A percentile compares a stretch with the other conserved stretches of the same genome.
phyloP scores from a whole-genome alignment of 2,113 vertebrate species.

The Oreochromis aureus region DNA sequence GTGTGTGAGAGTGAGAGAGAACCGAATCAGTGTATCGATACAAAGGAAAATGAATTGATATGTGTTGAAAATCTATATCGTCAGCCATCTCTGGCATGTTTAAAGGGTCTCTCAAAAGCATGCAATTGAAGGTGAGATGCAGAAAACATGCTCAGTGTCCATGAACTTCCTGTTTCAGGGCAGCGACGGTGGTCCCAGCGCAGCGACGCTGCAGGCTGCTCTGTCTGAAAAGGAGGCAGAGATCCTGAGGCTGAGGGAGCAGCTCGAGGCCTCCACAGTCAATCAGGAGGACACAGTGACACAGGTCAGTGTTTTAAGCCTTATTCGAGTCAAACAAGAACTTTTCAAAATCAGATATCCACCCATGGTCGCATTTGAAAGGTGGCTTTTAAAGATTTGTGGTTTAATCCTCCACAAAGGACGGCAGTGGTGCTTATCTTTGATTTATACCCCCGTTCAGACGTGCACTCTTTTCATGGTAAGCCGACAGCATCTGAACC shows the following conservation, averaged over 20 bases:
- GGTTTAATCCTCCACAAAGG: neutral
- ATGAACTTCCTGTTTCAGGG: constrained; percentile 6
- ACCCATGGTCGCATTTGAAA: neutral
- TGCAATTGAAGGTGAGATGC: neutral
- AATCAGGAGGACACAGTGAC: neutral
- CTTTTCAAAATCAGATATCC: neutral
- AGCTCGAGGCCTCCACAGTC: neutral
- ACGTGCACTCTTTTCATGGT: neutral
- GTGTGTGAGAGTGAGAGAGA: neutral
- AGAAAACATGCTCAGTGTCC: neutral
- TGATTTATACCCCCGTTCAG: neutral
- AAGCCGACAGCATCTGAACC: rapidly evolving
- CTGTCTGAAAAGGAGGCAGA: constrained; percentile 42
- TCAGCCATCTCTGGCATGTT: neutral
- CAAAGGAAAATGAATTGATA: neutral
- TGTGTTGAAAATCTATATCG: neutral
- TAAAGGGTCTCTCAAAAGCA: neutral
- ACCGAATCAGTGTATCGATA: rapidly evolving
- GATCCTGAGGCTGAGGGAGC: constrained; percentile 30
- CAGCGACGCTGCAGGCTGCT: constrained; percentile 21
- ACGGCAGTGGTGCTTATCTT: neutral
- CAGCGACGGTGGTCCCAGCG: neutral
- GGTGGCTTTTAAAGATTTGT: neutral
- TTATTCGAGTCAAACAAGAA: neutral
- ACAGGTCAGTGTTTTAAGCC: constrained; percentile 29